phyloP scores from a whole-genome alignment of 2,113 vertebrate genomes.

The Tringa solitaria region DNA sequence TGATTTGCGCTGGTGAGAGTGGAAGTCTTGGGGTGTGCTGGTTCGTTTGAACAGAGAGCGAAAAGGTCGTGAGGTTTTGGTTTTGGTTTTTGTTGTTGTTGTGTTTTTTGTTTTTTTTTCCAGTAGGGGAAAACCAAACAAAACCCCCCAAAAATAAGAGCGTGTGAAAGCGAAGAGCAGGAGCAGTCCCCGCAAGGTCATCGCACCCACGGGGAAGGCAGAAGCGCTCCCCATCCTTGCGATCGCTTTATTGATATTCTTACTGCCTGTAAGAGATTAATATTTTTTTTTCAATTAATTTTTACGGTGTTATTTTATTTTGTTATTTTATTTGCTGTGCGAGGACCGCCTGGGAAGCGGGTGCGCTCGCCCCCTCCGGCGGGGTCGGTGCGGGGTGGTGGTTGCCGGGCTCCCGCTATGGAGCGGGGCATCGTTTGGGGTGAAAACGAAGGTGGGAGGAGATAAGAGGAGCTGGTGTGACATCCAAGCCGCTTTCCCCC shows the following conservation, averaged over 20 bases:
- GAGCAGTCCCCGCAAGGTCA: slow-evolving; percentile 71
- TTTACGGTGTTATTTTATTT: not conserved
- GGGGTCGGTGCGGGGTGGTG: not conserved
- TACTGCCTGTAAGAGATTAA: not conserved
- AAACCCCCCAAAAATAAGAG: not conserved
- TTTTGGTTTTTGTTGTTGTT: too few species aligned
- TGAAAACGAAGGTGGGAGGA: slow-evolving; percentile 29
- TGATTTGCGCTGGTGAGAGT: not conserved
- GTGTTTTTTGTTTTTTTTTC: not conserved
- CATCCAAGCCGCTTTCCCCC: not conserved
- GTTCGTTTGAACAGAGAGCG: not conserved
- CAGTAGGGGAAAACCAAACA: not conserved
- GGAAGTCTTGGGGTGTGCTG: not conserved
- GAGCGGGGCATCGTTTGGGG: slow-evolving; percentile 3
- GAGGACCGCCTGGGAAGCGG: not conserved
- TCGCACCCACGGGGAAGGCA: not conserved
- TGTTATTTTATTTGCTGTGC: not conserved
- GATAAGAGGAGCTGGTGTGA: not conserved
- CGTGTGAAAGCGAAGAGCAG: not conserved
- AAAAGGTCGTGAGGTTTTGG: slow-evolving; percentile 8
- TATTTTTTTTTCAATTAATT: not conserved
- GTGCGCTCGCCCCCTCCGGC: not conserved
- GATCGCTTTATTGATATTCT: not conserved
- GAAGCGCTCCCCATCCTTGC: not conserved
- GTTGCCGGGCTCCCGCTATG: slow-evolving; percentile 12